These are phyloP conservation scores for Magallana angulata DNA, from an alignment of 1,140 invertebrate genomes.

Conservation along the genomic window DNA sequence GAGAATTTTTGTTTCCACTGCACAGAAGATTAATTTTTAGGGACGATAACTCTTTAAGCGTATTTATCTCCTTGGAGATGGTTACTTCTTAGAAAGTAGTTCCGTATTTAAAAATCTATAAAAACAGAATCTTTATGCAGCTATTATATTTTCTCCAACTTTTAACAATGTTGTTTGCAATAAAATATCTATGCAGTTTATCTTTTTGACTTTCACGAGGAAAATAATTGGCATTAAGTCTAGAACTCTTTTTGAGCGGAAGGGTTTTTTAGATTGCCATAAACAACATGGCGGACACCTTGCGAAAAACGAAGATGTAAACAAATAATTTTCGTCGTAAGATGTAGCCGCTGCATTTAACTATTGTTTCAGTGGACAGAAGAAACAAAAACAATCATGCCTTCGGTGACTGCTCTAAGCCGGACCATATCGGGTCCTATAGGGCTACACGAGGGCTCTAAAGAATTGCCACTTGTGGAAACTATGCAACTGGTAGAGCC, in stretches of 20 bases:
- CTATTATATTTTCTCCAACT: not conserved
- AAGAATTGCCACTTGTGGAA: constrained; percentile 69
- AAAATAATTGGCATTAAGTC: not conserved
- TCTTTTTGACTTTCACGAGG: not conserved
- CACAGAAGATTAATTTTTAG: not conserved
- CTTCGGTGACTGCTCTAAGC: constrained; percentile 65
- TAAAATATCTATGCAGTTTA: not conserved
- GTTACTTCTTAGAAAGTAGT: not conserved
- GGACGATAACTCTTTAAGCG: not conserved
- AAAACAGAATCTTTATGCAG: not conserved
- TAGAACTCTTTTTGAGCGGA: constrained; percentile 17
- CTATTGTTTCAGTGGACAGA: not conserved
- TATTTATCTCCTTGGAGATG: constrained; percentile 30
- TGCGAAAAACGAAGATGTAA: not conserved
- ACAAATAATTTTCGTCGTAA: not conserved
- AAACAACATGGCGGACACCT: constrained; percentile 70
- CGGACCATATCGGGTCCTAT: constrained; percentile 62
- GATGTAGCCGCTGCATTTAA: not conserved
- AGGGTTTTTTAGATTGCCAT: constrained; percentile 19
- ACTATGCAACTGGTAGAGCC: constrained; percentile 76
- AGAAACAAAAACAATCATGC: constrained; percentile 61
- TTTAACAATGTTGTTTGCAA: not conserved
- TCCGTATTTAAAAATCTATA: not conserved
- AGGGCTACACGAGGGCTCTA: constrained; percentile 50
- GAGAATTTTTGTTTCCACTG: not conserved